These are phyloP conservation scores for Agapornis roseicollis DNA, from an alignment of 2,113 vertebrate genomes.

Conservation along the genomic window DNA sequence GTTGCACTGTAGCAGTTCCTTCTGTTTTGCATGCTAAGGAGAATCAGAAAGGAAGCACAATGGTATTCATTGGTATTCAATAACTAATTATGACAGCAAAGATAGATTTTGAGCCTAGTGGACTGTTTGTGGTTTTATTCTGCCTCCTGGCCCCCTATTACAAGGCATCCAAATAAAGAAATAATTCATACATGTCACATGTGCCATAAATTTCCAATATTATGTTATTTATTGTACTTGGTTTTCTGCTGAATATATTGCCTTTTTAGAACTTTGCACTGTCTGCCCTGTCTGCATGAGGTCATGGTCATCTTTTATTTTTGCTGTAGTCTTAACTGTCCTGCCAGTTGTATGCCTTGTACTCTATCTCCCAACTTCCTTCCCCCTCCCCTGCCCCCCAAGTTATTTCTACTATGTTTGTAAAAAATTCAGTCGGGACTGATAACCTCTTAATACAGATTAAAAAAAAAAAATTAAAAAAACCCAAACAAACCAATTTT, in stretches of 20 bases:
- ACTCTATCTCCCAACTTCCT: background rate
- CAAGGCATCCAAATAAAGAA: background rate
- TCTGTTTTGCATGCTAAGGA: background rate
- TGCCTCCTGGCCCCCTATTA: background rate
- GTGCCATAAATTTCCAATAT: background rate
- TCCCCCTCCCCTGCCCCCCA: no score
- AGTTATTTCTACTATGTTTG: background rate
- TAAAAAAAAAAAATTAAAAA: background rate
- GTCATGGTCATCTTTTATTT: background rate
- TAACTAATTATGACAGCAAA: background rate
- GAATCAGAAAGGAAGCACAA: background rate
- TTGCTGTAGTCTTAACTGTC: background rate
- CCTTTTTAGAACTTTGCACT: background rate
- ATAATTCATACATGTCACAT: background rate
- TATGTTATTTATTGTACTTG: background rate
- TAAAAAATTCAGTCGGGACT: background rate
- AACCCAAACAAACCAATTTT: background rate
- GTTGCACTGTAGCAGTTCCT: background rate
- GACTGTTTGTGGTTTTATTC: background rate
- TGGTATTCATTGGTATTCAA: background rate
- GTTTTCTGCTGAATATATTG: background rate
- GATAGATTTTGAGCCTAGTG: background rate
- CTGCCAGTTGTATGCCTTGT: background rate
- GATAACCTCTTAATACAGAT: background rate
- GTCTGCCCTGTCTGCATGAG: background rate